phyloP scores from a whole-genome alignment of 2,888 invertebrate species.

The Cataglyphis livida region DNA sequence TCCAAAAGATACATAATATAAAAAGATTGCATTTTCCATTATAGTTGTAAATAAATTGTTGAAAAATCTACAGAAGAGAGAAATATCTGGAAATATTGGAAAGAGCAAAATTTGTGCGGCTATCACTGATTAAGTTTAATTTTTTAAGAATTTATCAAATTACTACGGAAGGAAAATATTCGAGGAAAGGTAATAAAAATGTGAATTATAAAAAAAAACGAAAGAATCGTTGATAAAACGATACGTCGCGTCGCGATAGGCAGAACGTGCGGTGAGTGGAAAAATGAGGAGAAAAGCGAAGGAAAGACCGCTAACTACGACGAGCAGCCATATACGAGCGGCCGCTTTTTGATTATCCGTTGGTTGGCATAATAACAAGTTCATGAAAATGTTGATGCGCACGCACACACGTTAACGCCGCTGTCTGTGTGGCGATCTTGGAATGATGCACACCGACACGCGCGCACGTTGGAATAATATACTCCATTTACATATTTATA shows the following conservation, averaged over 20 bases:
- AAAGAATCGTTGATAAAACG: slow-evolving; percentile 44
- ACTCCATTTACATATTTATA: slow-evolving; percentile 80
- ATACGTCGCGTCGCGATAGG: slow-evolving; percentile 16
- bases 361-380: slow-evolving; percentile 83
- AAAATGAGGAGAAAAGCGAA: slow-evolving; percentile 41
- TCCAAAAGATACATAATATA: neutral
- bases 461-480: slow-evolving; percentile 64
- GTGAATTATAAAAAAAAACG: slow-evolving; percentile 32
- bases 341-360: slow-evolving; percentile 84
- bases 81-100: neutral
- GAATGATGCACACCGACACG: slow-evolving; percentile 53
- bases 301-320: slow-evolving; percentile 61
- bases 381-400: slow-evolving; percentile 83
- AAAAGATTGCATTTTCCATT: neutral
- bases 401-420: slow-evolving; percentile 60
- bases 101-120: neutral
- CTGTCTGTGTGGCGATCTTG: slow-evolving; percentile 12
- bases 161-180: neutral
- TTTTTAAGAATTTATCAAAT: neutral
- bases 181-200: slow-evolving; percentile 9
- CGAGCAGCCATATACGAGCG: slow-evolving; percentile 65
- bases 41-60: neutral
- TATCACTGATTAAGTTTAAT: neutral
- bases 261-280: neutral
- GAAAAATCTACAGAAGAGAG: neutral